Percentiles rank a stretch among this genome's conserved stretches.
These are phyloP conservation scores for Melinaea menophilus DNA, from an alignment of 2,888 invertebrate genomes.

Conservation along the genomic window DNA sequence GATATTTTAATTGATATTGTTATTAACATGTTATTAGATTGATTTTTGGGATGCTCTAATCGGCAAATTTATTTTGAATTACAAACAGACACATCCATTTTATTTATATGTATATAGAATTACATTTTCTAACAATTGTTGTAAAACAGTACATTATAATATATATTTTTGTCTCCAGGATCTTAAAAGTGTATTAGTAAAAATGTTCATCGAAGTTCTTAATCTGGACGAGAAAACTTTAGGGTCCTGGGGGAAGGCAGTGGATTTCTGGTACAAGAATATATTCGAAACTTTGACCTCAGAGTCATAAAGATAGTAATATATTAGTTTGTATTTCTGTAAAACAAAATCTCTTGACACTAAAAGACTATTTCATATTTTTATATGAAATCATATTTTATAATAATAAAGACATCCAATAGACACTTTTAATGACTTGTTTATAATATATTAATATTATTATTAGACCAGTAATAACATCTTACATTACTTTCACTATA, in stretches of 20 bases:
- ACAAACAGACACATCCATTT: too few species aligned
- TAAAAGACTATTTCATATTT: neutral
- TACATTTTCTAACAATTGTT: neutral
- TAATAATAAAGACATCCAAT: too few species aligned
- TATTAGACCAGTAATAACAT: too few species aligned
- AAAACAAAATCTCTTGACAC: neutral
- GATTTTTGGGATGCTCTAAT: too few species aligned
- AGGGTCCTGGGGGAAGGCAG: constrained; percentile 48
- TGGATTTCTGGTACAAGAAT: constrained; percentile 52
- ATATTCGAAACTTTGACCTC: constrained; percentile 39
- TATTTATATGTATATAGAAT: neutral
- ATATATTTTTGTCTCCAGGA: constrained; percentile 39
- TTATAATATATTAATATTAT: too few species aligned
- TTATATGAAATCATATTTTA: too few species aligned
- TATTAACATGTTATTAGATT: too few species aligned
- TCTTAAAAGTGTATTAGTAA: constrained; percentile 48
- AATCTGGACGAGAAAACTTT: constrained; percentile 41
- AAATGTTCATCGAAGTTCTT: constrained; percentile 47
- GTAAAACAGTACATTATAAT: neutral
- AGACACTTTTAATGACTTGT: too few species aligned
- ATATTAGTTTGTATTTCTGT: neutral
- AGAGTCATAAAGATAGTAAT: neutral
- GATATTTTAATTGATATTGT: too few species aligned
- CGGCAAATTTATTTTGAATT: too few species aligned
- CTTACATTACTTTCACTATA: too few species aligned